These are phyloP conservation scores for Drosophila mercatorum DNA, from an alignment of 2,888 invertebrate species.

Conservation along the genomic window DNA sequence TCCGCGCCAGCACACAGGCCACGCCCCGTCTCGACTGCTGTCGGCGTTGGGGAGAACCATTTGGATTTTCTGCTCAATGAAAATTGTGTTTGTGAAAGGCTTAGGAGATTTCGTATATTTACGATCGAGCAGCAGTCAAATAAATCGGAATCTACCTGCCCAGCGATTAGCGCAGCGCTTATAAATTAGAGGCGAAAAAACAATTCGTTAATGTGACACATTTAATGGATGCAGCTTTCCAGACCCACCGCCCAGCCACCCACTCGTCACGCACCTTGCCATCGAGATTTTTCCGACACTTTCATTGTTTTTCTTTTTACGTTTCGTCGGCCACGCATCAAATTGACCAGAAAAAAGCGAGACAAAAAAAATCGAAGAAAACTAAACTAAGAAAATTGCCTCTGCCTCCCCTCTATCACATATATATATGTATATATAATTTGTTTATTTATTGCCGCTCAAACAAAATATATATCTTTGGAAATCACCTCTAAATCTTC, in stretches of 20 bases:
- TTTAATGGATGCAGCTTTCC: constrained; percentile 64
- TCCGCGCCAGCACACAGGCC: constrained; percentile 42
- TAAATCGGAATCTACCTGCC: constrained; percentile 69
- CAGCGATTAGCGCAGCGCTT: constrained; percentile 53
- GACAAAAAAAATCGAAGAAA: constrained; percentile 35
- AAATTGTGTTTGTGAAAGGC: constrained; percentile 63
- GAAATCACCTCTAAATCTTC: constrained; percentile 81
- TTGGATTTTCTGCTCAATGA: constrained; percentile 60
- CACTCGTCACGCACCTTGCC: constrained; percentile 17
- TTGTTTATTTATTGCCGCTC: constrained; percentile 81
- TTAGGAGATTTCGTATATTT: constrained; percentile 54
- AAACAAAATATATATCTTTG: constrained; percentile 81
- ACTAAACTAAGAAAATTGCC: constrained; percentile 46
- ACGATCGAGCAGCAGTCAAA: constrained; percentile 49
- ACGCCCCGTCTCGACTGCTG: constrained; percentile 51
- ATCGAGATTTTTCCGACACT: constrained; percentile 16
- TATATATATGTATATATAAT: constrained; percentile 42
- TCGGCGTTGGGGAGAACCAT: constrained; percentile 1
- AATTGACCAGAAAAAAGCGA: constrained; percentile 60
- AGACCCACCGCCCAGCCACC: constrained; percentile 4
- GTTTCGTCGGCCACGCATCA: constrained; percentile 28
- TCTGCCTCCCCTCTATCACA: constrained; percentile 9
- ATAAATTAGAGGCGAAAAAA: constrained; percentile 70
- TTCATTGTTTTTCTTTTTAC: constrained; percentile 23
- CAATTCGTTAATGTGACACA: constrained; percentile 82